Percentiles rank a stretch among this genome's conserved stretches.
These are phyloP conservation scores for Paramormyrops hopkinsi DNA, from an alignment of 2,797 vertebrate genomes.

Conservation along the genomic window DNA sequence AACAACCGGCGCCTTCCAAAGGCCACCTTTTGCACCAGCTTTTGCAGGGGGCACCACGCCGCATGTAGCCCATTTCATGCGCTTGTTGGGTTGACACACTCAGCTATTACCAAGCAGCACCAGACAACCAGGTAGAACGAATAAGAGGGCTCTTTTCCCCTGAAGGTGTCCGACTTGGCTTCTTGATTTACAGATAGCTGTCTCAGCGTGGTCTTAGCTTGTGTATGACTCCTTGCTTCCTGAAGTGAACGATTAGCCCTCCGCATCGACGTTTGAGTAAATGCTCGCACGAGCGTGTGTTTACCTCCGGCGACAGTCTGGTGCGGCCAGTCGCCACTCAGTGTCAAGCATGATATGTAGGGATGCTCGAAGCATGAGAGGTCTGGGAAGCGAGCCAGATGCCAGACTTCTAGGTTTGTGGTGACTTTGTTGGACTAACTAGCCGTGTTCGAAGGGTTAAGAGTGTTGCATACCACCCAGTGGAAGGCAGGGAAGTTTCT, in stretches of 20 bases:
- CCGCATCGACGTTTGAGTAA: not conserved
- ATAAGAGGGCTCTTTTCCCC: conserved; percentile 27
- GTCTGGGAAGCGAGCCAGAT: not conserved
- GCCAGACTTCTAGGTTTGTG: not conserved
- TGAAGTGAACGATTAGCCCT: not conserved
- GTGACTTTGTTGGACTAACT: not conserved
- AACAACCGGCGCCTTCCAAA: conserved; percentile 19
- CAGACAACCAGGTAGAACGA: conserved; percentile 24
- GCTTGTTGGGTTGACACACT: conserved; percentile 34
- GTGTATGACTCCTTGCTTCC: conserved; percentile 16
- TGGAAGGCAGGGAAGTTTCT: not conserved
- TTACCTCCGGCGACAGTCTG: not conserved
- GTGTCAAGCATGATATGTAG: not conserved
- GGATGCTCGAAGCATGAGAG: not conserved
- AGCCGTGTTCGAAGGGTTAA: not conserved
- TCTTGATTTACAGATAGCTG: not conserved
- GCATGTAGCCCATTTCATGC: conserved; percentile 14
- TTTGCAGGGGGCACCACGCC: not conserved
- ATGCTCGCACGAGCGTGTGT: too few relatives aligned
- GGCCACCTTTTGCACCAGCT: not conserved
- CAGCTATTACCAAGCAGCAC: conserved; percentile 28
- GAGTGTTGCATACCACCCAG: not conserved
- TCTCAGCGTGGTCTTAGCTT: not conserved
- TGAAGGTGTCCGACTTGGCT: not conserved
- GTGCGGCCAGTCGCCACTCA: not conserved